Base-by-base conservation (phyloP, 2,797 vertebrate species). In the Eutrigla gurnardus region DNA sequence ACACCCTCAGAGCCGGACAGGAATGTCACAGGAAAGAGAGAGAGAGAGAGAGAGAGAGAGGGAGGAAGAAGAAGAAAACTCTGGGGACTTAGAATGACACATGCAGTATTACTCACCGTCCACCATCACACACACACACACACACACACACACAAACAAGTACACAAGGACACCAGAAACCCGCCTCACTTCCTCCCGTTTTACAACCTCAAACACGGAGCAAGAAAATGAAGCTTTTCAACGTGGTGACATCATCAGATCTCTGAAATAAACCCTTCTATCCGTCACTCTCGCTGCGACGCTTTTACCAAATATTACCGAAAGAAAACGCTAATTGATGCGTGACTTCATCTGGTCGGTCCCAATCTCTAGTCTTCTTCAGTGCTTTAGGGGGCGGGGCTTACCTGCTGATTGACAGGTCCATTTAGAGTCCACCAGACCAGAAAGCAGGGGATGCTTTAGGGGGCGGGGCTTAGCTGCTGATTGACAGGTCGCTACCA, bases 1-100 rank as follows among this genome's bases (percentile, higher is more conserved):
- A 92, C 89, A 92, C 91, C 86, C 86, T 85, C 81, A 85, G 88
- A 63, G 78, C 81, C 5, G 86, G 86, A 92, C 90, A 86, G 87
- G 90, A 90, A 91, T 90, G 92, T 91, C 91, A 91, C 84, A 62
- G 60, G 66, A 80, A 49, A 71, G 57, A 66, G 64, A 43, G 49
- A 66, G 17, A 25, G 42, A 52, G 49, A 60, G 69, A 84, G 73
- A 74, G 71, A 78, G 68, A 75, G 68, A 73, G 74, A 75, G 74
- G 80, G 72, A 82, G 81, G 32, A 73, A 65, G 78, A 74, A 47
- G 76, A 76, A 79, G 83, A 85, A 86, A 88, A 89, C 88, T 90
- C 89, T 59, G 61, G 88, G 86, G 88, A 89, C 70, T 66, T 59
- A 61, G 84, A 85, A 81, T 86, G 88, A 89, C 87, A 89, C 87